A percentile compares a stretch with the other conserved stretches of the same genome.
These are phyloP conservation scores for Brachyptera risi DNA, from an alignment of 2,888 invertebrate species.

Conservation along the genomic window DNA sequence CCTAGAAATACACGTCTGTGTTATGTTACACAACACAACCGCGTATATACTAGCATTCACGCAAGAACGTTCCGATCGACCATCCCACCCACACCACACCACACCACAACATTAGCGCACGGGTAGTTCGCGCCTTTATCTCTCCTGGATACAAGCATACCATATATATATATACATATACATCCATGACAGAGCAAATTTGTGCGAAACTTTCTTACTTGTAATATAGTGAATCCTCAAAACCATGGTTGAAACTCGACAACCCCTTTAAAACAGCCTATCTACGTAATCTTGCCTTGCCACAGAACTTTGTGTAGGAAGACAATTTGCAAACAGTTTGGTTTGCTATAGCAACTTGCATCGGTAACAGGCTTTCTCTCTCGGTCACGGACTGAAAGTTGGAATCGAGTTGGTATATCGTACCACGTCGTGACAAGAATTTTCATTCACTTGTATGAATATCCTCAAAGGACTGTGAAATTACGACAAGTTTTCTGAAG, in stretches of 20 bases:
- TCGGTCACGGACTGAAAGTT: conserved; percentile 27
- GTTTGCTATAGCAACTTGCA: conserved; percentile 3
- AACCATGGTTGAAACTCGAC: background rate
- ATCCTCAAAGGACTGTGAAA: background rate
- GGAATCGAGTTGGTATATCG: conserved; percentile 16
- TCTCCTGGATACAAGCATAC: too few relatives aligned
- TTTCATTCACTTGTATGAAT: background rate
- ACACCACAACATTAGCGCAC: too few relatives aligned
- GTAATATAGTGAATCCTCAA: background rate
- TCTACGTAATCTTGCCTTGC: conserved; percentile 24
- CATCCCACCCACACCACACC: too few relatives aligned
- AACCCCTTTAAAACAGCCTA: conserved; percentile 10
- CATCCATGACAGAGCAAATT: background rate
- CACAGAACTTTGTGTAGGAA: conserved; percentile 8
- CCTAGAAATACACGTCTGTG: too few relatives aligned
- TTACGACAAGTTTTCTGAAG: conserved; percentile 1
- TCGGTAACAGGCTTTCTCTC: conserved; percentile 3
- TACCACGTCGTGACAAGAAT: conserved; percentile 26
- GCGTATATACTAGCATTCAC: too few relatives aligned
- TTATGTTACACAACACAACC: too few relatives aligned
- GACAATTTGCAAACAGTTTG: conserved; percentile 28
- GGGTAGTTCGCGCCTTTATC: too few relatives aligned
- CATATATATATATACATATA: too few relatives aligned
- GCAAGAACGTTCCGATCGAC: too few relatives aligned
- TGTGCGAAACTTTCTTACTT: background rate